A percentile compares a stretch with the other conserved stretches of the same genome.
These are phyloP conservation scores for Mastomys natalensis DNA, from an alignment of 2,113 vertebrate genomes.

Conservation along the genomic window DNA sequence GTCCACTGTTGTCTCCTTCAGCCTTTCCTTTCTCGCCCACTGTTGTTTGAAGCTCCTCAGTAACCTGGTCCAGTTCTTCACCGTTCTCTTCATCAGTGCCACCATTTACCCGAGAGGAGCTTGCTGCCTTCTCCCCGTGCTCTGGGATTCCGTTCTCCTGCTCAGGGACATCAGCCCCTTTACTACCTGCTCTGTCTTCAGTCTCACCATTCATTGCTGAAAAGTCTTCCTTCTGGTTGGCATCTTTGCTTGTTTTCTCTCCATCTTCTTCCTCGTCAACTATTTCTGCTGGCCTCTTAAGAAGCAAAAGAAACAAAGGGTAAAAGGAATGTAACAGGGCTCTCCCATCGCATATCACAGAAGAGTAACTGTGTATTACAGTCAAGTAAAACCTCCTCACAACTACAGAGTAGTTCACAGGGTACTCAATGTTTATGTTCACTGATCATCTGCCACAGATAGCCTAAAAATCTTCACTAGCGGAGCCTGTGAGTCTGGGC, in stretches of 20 bases:
- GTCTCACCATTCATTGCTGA: constrained; percentile 70
- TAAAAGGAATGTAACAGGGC: neutral
- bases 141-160: neutral
- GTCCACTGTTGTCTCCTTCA: constrained; percentile 64
- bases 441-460: neutral
- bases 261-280: constrained; percentile 88
- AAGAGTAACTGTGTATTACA: too few species aligned
- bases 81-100: constrained; percentile 78
- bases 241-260: constrained; percentile 78
- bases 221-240: constrained; percentile 75
- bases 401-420: neutral
- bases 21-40: constrained; percentile 70
- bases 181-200: constrained; percentile 66
- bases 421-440: neutral
- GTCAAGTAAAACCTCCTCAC: neutral
- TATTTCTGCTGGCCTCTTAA: constrained; percentile 88
- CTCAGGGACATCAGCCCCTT: constrained; percentile 41
- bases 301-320: constrained; percentile 63
- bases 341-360: neutral
- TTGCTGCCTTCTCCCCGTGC: neutral
- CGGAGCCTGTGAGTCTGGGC: neutral
- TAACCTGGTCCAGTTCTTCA: constrained; percentile 76
- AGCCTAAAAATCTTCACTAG: neutral
- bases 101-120: neutral
- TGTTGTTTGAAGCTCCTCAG: constrained; percentile 49